Evolutionary conservation across 2,113 vertebrate genomes (phyloP).

Genomic region (Grallaria varia): DNA sequence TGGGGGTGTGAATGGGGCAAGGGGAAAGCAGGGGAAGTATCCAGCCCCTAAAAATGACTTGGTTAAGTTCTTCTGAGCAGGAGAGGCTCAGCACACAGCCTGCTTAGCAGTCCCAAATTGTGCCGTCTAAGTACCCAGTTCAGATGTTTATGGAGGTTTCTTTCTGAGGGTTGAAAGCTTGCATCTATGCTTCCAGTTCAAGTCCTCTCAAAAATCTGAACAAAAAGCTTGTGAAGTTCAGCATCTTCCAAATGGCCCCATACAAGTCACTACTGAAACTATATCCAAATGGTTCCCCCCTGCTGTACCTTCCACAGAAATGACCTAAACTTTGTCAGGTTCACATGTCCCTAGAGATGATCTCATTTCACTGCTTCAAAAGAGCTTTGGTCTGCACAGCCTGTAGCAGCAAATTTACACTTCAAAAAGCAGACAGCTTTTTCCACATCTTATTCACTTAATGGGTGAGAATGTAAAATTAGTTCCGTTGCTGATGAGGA

Average conservation of each 20-base stretch:
- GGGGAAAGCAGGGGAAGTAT: neutral
- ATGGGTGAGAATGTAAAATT: conserved; percentile 88
- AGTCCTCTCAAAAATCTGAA: conserved; percentile 6
- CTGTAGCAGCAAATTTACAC: conserved; percentile 87
- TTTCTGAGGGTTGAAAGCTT: conserved; percentile 35
- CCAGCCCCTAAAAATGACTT: neutral
- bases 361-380: conserved; percentile 86
- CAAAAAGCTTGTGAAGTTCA: conserved; percentile 36
- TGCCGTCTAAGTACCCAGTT: neutral
- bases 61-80: neutral
- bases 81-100: neutral
- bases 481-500: conserved; percentile 87
- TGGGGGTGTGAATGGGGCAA: neutral
- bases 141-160: neutral
- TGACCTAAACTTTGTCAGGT: conserved; percentile 83
- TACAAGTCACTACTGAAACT: conserved; percentile 40
- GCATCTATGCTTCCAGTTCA: conserved; percentile 22
- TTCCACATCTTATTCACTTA: conserved; percentile 88
- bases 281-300: conserved; percentile 6
- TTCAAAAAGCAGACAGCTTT: conserved; percentile 87
- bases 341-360: conserved; percentile 82
- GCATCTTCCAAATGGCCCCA: conserved; percentile 54
- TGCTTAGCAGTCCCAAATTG: neutral
- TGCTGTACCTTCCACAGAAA: conserved; percentile 67
- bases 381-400: conserved; percentile 86